Base-by-base conservation (phyloP, 2,888 invertebrate genomes). In the Epiblema foenella region DNA sequence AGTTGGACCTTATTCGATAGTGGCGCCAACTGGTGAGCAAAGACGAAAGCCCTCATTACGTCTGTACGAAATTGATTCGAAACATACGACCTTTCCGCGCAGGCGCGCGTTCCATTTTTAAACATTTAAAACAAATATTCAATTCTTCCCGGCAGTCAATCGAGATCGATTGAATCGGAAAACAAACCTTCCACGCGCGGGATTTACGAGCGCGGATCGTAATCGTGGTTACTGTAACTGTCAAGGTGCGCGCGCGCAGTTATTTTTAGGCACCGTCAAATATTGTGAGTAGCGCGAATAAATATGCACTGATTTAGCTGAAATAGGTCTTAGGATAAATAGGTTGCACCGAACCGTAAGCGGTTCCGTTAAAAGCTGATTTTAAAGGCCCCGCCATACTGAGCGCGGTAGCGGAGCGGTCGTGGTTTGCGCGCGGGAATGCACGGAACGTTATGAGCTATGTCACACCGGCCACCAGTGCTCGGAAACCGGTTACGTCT, bases 81-180 rank as follows among this genome's bases (percentile, higher is more conserved):
- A 24, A 15, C 49, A 49, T 57, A 33, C 17, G 56, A 12, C 18
- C 33, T 3, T 46, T 46, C 46, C 1, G n/a, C 49, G 18, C 49
- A 11, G 37, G 9, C 17, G 10, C 20, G n/a, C 67, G 58, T 68
- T 68, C 60, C 68, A 68, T 54, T 68, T 68, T 68, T 62, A 68
- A 68, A 68, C 67, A 52, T 42, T 59, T 42, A 24, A 62, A 62
- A 60, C 68, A 68, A 68, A 68, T 68, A 68, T 62, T 62, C 60
- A 29, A 60, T 68, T 68, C 60, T 52, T 42, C 62, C 54, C 42
- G 59, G 54, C 68, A 68, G 68, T 68, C 20, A 58, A 58, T 68
- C 49, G 20, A 15, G 67, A 52, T 68, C 58, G 59, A 68, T 59
- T 39, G 67, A 39, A 39, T 18, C 39, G 51, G 39, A 65, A 68